These are phyloP conservation scores for Platycheirus albimanus DNA, from an alignment of 2,888 invertebrate genomes.

Conservation along the genomic window DNA sequence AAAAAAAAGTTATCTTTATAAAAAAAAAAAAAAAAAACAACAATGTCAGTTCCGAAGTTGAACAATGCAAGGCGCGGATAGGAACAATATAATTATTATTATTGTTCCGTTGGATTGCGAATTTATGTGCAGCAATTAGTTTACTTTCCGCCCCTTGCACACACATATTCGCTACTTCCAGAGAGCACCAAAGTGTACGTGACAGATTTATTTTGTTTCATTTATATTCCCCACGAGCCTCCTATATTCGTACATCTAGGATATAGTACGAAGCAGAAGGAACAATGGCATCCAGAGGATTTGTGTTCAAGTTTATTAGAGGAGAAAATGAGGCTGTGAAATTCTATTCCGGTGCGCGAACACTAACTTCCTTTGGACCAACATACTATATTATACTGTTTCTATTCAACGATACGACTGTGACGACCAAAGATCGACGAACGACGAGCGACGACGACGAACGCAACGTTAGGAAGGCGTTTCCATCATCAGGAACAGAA, in stretches of 20 bases:
- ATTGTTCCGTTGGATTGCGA: constrained; percentile 59
- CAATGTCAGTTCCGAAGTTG: constrained; percentile 40
- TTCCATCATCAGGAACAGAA: constrained; percentile 36
- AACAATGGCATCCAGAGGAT: constrained; percentile 12
- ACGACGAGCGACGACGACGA: background rate
- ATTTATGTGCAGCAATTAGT: constrained; percentile 67
- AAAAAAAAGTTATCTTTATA: constrained; percentile 4
- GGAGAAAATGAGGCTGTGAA: constrained; percentile 42
- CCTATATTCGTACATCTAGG: background rate
- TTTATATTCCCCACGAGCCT: constrained; percentile 36
- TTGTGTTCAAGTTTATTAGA: constrained; percentile 37
- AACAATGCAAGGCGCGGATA: constrained; percentile 50
- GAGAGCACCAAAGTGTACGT: constrained; percentile 37
- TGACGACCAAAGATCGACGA: background rate
- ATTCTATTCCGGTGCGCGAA: constrained; percentile 56
- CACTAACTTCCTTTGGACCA: constrained; percentile 50
- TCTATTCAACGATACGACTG: background rate
- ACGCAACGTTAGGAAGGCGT: background rate
- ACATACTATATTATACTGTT: too few relatives aligned
- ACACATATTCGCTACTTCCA: background rate
- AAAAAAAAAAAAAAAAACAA: too few relatives aligned
- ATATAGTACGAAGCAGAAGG: constrained; percentile 5
- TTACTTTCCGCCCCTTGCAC: constrained; percentile 18
- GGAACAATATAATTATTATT: constrained; percentile 60
- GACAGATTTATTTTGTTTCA: constrained; percentile 61